Percentiles rank a stretch among this genome's conserved stretches.
Conservation (phyloP, 2,797 vertebrate species). For the Heliangelus exortis region DNA sequence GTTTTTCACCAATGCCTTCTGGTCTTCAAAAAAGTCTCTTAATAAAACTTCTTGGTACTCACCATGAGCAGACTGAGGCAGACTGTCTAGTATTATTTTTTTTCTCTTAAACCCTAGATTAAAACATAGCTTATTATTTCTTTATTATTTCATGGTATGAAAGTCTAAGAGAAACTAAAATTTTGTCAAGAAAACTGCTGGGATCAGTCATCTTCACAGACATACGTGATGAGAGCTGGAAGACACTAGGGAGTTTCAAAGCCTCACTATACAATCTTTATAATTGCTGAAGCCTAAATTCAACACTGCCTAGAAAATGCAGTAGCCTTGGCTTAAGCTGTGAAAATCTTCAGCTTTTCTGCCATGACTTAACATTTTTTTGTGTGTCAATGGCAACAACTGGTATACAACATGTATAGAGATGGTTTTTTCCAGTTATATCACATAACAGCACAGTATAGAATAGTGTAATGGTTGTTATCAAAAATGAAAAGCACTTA, state of each 20-base stretch:
- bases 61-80: not conserved
- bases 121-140: not conserved
- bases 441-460: not conserved
- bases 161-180: not conserved
- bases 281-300: not conserved
- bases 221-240: not conserved
- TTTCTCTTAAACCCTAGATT: not conserved
- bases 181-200: not conserved
- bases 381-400: not conserved
- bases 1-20: slow-evolving; percentile 69
- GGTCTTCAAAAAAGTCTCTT: not conserved
- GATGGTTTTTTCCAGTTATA: not conserved
- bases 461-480: not conserved
- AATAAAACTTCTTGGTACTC: slow-evolving; percentile 59
- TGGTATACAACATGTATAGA: not conserved
- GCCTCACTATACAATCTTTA: not conserved
- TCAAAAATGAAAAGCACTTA: not conserved
- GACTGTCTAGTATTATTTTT: not conserved
- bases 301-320: not conserved
- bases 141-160: not conserved
- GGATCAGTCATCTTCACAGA: not conserved
- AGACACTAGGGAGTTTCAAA: not conserved
- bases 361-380: not conserved
- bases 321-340: not conserved
- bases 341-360: not conserved